A percentile compares a stretch with the other conserved stretches of the same genome.
Evolutionary conservation across 2,113 vertebrate genomes (phyloP).

Genomic region (Ammospiza nelsoni): DNA sequence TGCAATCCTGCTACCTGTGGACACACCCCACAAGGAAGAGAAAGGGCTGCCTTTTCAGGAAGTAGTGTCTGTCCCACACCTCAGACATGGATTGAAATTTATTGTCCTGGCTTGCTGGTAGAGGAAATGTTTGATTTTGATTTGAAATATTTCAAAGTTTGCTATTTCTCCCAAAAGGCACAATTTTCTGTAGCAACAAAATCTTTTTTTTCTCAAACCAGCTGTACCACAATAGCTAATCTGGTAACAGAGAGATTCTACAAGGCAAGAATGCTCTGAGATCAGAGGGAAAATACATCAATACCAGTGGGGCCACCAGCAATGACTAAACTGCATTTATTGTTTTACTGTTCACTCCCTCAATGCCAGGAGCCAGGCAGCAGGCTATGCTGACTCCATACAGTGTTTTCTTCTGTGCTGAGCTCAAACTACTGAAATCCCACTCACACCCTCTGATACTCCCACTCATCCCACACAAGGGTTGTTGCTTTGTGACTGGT

Average conservation of each 20-base stretch:
- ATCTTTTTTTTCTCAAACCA: not conserved
- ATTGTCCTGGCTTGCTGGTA: not conserved
- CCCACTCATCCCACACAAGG: not conserved
- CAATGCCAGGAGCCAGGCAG: not conserved
- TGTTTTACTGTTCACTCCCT: not conserved
- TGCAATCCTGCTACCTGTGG: not conserved
- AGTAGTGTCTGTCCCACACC: not conserved
- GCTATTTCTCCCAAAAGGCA: not conserved
- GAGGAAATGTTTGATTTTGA: not conserved
- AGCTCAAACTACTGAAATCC: not conserved
- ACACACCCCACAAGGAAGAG: not conserved
- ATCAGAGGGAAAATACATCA: not conserved
- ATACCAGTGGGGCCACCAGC: not conserved
- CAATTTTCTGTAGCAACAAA: not conserved
- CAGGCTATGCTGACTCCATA: not conserved
- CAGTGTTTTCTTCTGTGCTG: not conserved
- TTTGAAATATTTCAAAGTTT: not conserved
- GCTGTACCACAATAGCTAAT: not conserved
- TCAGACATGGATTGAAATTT: not conserved
- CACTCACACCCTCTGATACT: not conserved
- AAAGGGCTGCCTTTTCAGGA: not conserved
- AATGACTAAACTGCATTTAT: not conserved
- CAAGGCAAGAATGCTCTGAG: not conserved
- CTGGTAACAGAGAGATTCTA: not conserved
- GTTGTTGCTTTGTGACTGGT: not conserved